Evolutionary conservation across 2,113 vertebrate genomes (phyloP).

Genomic region (Macroglossus sobrinus): DNA sequence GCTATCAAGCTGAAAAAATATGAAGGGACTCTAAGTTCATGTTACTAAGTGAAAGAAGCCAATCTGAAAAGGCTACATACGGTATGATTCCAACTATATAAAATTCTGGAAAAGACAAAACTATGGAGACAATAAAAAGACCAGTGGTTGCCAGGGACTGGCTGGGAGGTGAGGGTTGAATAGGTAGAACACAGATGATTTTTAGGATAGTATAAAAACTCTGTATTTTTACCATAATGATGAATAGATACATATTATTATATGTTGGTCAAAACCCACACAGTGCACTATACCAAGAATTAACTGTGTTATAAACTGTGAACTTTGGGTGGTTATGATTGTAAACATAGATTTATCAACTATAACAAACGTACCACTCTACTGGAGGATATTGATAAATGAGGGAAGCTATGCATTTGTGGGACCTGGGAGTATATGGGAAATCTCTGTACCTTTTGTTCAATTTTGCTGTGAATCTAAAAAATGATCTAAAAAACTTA

Average conservation of each 20-base stretch:
- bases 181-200: neutral
- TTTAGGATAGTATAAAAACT: neutral
- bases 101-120: neutral
- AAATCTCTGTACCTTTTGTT: neutral
- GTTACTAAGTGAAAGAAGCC: neutral
- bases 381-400: neutral
- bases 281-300: neutral
- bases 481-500: neutral
- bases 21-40: neutral
- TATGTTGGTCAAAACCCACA: neutral
- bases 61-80: neutral
- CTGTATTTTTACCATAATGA: neutral
- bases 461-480: neutral
- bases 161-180: too few relatives aligned
- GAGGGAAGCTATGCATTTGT: neutral
- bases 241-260: neutral
- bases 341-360: neutral
- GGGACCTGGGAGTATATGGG: too few relatives aligned
- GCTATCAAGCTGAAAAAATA: neutral
- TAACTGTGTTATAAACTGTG: neutral
- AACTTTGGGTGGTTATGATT: neutral
- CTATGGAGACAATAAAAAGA: neutral
- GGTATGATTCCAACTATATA: neutral
- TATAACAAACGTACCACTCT: neutral
- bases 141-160: neutral